Conservation (phyloP, 1,140 invertebrate species). For the Mycetomoellerius zeteki region DNA sequence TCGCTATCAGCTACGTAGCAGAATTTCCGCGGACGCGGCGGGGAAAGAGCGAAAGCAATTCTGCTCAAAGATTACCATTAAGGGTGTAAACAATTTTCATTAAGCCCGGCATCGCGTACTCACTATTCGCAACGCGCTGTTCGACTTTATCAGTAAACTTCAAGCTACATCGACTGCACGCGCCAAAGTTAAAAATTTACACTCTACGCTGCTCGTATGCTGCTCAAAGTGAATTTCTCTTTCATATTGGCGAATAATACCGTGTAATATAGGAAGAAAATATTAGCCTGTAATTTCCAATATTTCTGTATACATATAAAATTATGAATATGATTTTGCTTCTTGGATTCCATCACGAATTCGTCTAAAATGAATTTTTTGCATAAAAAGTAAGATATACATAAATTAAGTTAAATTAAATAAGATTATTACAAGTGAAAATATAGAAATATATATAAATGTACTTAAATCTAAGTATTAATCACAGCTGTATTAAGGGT, state of each 20-base stretch:
- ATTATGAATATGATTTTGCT: not conserved
- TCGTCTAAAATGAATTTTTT: not conserved
- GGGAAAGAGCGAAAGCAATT: conserved; percentile 56
- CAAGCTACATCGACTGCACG: conserved; percentile 40
- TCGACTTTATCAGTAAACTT: conserved; percentile 64
- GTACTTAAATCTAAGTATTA: not conserved
- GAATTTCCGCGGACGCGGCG: conserved; percentile 55
- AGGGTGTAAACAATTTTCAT: conserved; percentile 75
- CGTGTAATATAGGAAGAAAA: not conserved
- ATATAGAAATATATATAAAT: not conserved
- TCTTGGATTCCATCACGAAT: not conserved
- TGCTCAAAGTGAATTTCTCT: conserved; percentile 2
- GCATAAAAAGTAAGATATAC: not conserved
- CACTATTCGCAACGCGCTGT: conserved; percentile 47
- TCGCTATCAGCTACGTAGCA: conserved; percentile 47
- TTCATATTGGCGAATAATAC: conserved; percentile 34
- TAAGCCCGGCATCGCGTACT: conserved; percentile 58
- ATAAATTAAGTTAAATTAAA: not conserved
- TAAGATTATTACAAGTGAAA: not conserved
- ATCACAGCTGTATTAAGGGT: not conserved
- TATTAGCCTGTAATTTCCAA: not conserved
- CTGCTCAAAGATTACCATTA: conserved; percentile 67
- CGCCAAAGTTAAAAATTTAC: conserved; percentile 59
- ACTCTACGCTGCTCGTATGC: conserved; percentile 8
- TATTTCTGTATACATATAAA: not conserved